Conservation (phyloP, 1,140 invertebrate genomes). For the Venturia canescens region DNA sequence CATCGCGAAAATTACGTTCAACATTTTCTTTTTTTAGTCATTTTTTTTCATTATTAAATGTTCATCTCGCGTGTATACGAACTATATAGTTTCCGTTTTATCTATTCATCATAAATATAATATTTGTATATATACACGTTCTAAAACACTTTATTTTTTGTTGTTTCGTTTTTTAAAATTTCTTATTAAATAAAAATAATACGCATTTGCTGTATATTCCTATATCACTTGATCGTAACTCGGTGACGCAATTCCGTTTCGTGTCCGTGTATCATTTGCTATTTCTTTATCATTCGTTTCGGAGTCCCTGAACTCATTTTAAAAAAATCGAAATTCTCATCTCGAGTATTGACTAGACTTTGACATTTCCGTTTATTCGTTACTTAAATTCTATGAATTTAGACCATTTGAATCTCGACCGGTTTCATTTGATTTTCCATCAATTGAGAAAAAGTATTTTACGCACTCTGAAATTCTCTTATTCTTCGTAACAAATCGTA, state of each 20-base stretch:
- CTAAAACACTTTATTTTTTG: constrained; percentile 23
- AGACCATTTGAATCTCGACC: constrained; percentile 10
- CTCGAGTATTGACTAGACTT: constrained; percentile 37
- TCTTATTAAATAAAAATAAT: constrained; percentile 38
- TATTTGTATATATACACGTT: constrained; percentile 40
- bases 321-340: constrained; percentile 19
- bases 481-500: background rate
- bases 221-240: constrained; percentile 26
- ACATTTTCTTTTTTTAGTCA: constrained; percentile 23
- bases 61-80: background rate
- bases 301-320: background rate
- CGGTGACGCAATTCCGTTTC: background rate
- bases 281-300: background rate
- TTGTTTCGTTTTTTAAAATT: no score
- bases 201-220: constrained; percentile 13
- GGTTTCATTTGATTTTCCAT: constrained; percentile 1
- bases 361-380: constrained; percentile 12
- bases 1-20: constrained; percentile 20
- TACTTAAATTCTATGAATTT: constrained; percentile 26
- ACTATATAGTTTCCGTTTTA: background rate
- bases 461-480: background rate
- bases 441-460: background rate
- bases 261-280: background rate
- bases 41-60: background rate
- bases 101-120: constrained; percentile 35